Evolutionary conservation across 2,888 invertebrate genomes (phyloP).

Genomic region (Megastigmus dorsalis): DNA sequence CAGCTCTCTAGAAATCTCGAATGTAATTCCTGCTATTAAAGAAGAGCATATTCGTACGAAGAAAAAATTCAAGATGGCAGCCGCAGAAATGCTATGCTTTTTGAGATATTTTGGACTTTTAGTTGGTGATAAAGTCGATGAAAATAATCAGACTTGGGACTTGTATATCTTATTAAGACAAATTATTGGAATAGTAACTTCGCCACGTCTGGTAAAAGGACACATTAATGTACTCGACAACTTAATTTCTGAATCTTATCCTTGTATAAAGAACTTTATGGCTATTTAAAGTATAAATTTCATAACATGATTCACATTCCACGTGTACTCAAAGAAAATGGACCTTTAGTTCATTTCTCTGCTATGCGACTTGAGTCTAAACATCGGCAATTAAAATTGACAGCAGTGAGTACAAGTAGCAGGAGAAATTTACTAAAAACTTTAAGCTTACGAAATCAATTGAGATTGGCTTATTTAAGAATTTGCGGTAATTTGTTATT

Average conservation of each 20-base stretch:
- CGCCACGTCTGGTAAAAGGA: background rate
- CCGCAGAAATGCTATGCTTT: slow-evolving; percentile 23
- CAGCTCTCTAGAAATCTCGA: background rate
- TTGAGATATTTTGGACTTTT: slow-evolving; percentile 18
- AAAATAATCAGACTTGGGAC: background rate
- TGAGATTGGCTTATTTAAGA: slow-evolving; percentile 7
- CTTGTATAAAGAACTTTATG: slow-evolving; percentile 6
- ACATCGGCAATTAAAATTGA: background rate
- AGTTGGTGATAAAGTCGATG: slow-evolving; percentile 25
- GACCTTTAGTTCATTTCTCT: background rate
- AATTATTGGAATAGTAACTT: background rate
- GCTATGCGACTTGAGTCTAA: slow-evolving; percentile 1
- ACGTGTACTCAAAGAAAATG: background rate
- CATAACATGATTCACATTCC: slow-evolving; percentile 4
- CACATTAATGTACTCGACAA: background rate
- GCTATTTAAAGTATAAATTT: slow-evolving; percentile 6
- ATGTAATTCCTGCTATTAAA: slow-evolving; percentile 24
- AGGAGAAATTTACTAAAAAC: background rate
- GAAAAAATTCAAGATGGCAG: slow-evolving; percentile 27
- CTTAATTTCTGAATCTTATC: background rate
- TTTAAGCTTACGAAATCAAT: background rate
- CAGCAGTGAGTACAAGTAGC: background rate
- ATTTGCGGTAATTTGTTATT: too few species aligned
- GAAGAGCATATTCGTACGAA: slow-evolving; percentile 14
- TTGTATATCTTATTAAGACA: slow-evolving; percentile 5